These are phyloP conservation scores for Melangyna quadrimaculata DNA, from an alignment of 2,888 invertebrate genomes.

Conservation along the genomic window DNA sequence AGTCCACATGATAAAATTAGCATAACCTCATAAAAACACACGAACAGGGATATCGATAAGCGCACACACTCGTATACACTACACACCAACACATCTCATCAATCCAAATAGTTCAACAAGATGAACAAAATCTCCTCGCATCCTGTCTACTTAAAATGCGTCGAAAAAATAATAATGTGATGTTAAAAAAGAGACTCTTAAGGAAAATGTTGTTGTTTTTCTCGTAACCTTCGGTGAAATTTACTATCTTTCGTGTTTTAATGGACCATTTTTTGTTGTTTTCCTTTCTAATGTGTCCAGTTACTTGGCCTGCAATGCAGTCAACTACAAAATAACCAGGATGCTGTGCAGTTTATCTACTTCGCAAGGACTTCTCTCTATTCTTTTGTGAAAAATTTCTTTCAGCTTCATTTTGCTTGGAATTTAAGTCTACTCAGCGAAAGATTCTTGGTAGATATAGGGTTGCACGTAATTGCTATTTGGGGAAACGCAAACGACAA, in stretches of 20 bases:
- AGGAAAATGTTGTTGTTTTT: not conserved
- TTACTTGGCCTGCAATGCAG: constrained; percentile 8
- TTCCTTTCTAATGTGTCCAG: not conserved
- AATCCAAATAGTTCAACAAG: not conserved
- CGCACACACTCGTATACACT: not conserved
- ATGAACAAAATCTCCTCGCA: not conserved
- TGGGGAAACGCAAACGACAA: not conserved
- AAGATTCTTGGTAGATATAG: not conserved
- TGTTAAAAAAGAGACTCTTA: not conserved
- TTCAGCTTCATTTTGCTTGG: not conserved
- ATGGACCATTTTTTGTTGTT: not conserved
- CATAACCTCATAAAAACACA: constrained; percentile 54
- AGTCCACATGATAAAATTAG: constrained; percentile 42
- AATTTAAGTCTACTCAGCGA: not conserved
- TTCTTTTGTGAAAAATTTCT: not conserved
- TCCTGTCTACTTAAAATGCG: not conserved
- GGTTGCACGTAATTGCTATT: constrained; percentile 8
- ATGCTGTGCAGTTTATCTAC: not conserved
- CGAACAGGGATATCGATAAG: constrained; percentile 33
- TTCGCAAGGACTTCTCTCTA: not conserved
- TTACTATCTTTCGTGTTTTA: not conserved
- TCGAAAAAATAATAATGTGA: not conserved
- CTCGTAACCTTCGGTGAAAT: not conserved
- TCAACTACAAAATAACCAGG: constrained; percentile 4
- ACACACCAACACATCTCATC: not conserved